These are phyloP conservation scores for Drosophila monieri DNA, from an alignment of 2,888 invertebrate genomes.

Conservation along the genomic window DNA sequence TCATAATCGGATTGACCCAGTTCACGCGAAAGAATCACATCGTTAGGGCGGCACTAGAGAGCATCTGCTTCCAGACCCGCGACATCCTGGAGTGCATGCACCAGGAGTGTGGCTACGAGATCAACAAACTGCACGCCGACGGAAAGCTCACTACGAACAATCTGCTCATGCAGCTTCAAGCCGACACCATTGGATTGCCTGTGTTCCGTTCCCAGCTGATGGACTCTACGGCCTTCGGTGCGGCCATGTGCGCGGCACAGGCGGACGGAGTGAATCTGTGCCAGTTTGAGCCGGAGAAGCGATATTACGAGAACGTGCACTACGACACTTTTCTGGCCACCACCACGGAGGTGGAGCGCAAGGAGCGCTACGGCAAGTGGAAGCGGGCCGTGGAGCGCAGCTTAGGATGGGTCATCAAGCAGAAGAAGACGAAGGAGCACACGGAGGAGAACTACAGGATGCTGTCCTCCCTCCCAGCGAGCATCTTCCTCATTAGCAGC, in stretches of 20 bases:
- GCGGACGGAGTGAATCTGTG: constrained; percentile 90
- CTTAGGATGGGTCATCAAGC: constrained; percentile 92
- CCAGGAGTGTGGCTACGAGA: constrained; percentile 94
- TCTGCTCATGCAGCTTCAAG: constrained; percentile 97
- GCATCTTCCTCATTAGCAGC: constrained; percentile 89
- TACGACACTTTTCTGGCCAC: constrained; percentile 92
- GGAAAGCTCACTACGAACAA: constrained; percentile 96
- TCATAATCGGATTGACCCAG: constrained; percentile 96
- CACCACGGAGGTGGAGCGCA: constrained; percentile 91
- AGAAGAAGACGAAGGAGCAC: constrained; percentile 90
- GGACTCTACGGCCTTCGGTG: constrained; percentile 97
- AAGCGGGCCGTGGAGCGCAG: constrained; percentile 97
- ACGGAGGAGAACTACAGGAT: constrained; percentile 93
- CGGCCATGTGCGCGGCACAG: constrained; percentile 94
- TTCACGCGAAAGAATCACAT: constrained; percentile 97
- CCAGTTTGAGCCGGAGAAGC: constrained; percentile 87
- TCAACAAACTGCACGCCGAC: constrained; percentile 94
- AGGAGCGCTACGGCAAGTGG: constrained; percentile 94
- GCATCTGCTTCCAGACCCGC: constrained; percentile 97
- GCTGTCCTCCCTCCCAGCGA: constrained; percentile 91
- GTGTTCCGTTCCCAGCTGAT: constrained; percentile 93
- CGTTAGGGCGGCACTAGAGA: constrained; percentile 96
- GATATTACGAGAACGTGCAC: constrained; percentile 84
- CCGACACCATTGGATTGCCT: constrained; percentile 95
- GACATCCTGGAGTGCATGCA: constrained; percentile 98